These are phyloP conservation scores for Ochropleura plecta DNA, from an alignment of 2,888 invertebrate species.

Conservation along the genomic window DNA sequence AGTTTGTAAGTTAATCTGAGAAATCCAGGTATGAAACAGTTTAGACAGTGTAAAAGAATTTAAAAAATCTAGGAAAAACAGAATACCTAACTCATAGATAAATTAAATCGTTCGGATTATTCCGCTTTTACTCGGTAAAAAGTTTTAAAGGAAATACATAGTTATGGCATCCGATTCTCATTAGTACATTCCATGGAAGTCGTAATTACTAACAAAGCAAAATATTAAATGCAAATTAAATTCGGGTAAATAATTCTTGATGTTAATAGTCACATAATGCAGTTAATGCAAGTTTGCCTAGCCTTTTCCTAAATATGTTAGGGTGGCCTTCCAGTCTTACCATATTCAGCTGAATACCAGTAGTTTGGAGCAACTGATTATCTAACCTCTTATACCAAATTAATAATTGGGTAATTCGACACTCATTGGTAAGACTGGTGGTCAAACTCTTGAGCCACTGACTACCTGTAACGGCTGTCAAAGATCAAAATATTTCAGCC, in stretches of 20 bases:
- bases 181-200: neutral
- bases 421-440: too few relatives aligned
- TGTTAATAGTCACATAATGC: neutral
- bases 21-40: neutral
- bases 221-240: neutral
- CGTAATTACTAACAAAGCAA: neutral
- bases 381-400: too few relatives aligned
- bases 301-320: neutral
- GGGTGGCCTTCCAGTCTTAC: too few relatives aligned
- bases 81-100: neutral
- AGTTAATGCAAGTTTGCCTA: neutral
- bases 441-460: too few relatives aligned
- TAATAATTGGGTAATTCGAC: too few relatives aligned
- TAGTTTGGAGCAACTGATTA: too few relatives aligned
- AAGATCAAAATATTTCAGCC: too few relatives aligned
- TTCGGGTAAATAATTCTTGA: neutral
- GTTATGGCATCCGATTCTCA: neutral
- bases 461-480: too few relatives aligned
- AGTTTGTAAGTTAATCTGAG: constrained; percentile 19
- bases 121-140: neutral
- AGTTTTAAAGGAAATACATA: neutral
- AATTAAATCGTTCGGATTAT: neutral
- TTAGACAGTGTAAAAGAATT: neutral
- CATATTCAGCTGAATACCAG: too few relatives aligned
- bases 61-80: neutral